phyloP scores from a whole-genome alignment of 2,113 vertebrate species.

The Grammomys dolichurus region DNA sequence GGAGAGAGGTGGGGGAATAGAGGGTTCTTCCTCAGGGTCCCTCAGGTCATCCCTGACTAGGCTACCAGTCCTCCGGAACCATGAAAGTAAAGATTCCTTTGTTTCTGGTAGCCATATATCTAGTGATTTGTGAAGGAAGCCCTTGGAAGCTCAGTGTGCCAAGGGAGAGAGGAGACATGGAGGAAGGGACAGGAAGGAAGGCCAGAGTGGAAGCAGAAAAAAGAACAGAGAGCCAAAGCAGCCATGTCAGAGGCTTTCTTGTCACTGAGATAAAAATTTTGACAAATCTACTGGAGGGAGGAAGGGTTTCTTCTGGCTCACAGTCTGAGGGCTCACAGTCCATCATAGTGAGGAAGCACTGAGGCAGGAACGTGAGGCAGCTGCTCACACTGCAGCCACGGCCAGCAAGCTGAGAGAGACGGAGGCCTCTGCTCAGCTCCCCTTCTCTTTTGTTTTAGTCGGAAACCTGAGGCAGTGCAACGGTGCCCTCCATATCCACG shows the following conservation, averaged over 20 bases:
- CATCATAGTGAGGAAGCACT: neutral
- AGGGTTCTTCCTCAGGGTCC: neutral
- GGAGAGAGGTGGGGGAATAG: neutral
- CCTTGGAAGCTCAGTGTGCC: neutral
- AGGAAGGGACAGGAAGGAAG: neutral
- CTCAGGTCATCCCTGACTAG: neutral
- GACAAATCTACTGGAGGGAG: neutral
- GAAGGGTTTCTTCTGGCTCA: neutral
- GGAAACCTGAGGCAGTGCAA: neutral
- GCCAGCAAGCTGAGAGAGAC: neutral
- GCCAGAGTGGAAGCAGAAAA: too few species aligned
- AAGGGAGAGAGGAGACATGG: neutral
- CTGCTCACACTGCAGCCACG: too few species aligned
- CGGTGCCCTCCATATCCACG: neutral
- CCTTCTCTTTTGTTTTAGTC: neutral
- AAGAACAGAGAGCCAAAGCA: neutral
- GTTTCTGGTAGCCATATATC: neutral
- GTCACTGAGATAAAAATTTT: neutral
- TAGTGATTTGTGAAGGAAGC: neutral
- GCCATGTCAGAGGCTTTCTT: neutral
- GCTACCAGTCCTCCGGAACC: neutral
- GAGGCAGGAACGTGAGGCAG: neutral
- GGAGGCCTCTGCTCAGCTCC: neutral
- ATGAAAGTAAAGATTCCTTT: neutral
- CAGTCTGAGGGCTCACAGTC: neutral